Conservation (phyloP, 2,888 invertebrate species). For the Calliphora vomitoria region DNA sequence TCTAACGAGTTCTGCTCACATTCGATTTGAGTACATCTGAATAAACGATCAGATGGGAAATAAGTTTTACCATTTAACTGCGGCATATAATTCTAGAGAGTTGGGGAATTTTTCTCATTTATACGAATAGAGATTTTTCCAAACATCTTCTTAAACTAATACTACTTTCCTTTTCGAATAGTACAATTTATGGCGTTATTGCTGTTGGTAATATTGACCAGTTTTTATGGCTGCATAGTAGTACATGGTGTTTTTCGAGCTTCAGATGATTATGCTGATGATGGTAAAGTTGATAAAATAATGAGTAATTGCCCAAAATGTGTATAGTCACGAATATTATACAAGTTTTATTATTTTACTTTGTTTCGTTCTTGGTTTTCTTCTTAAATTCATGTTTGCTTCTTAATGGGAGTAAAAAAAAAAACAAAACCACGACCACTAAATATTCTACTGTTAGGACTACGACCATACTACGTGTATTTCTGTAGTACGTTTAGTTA, state of each 20-base stretch:
- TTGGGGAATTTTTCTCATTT: too few relatives aligned
- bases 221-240: constrained; percentile 34
- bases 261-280: constrained; percentile 71
- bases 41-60: too few relatives aligned
- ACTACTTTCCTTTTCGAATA: constrained; percentile 12
- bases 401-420: constrained; percentile 21
- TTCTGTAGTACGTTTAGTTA: constrained; percentile 27
- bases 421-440: constrained; percentile 27
- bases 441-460: constrained; percentile 32
- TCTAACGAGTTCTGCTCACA: too few relatives aligned
- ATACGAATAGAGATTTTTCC: too few relatives aligned
- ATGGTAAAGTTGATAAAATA: constrained; percentile 72
- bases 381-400: not conserved
- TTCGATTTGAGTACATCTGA: too few relatives aligned
- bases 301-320: constrained; percentile 71
- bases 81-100: too few relatives aligned
- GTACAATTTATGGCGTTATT: constrained; percentile 43
- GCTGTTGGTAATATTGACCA: constrained; percentile 38
- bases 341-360: constrained; percentile 21
- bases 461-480: constrained; percentile 18
- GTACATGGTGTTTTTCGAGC: constrained; percentile 54
- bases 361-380: constrained; percentile 9
- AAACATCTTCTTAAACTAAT: not conserved
- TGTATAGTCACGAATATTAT: constrained; percentile 71
- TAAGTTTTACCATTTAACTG: too few relatives aligned